Evolutionary conservation across 92 coral and sea anemone genomes (phyloP), one percentile per base, ranked within the genome.

Genomic region (Diadumene lineata): DNA sequence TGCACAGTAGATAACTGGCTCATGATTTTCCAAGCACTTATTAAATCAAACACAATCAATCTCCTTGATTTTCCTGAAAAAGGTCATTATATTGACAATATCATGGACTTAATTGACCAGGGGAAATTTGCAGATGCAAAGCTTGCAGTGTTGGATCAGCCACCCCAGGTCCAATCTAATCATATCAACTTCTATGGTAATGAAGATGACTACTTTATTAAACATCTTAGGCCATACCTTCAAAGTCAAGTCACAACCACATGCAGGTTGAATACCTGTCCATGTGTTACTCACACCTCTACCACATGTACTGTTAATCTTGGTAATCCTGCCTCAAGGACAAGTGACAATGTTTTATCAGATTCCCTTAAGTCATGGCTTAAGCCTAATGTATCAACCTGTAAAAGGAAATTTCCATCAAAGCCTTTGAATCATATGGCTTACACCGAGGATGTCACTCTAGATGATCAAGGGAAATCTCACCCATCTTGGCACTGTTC

Each of bases 1-100:
- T 84, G 84, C 33, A 80, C 88, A 6, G 11, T 84, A 30, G 88
- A 84, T 56, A 84, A 84, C 46, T 84, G 84, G 88, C 80, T 78
- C 9, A 84, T 84, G 79, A 78, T 84, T 63, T 60, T 84, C 50
- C 80, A 84, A 57, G 88, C 72, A 19, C 56, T 84, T 21, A 31
- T 78, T 31, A 72, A 66, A 43, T 71, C 62, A 7, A 67, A 73
- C 27, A 78, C 64, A 31, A 38, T 84, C n/a, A 13, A 84, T 29
- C 51, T 64, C 55, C 64, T 78, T 23, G 68, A 34, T 34, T 77
- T 77, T 28, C 64, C 71, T 31, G 84, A 70, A 10, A 23, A 8
- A 58, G 64, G 31, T n/a, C 31, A 26, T 33, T 19, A 48, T 55
- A 21, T 38, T 83, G 28, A 66, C 51, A 21, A 72, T 60, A 34